phyloP scores from a whole-genome alignment of 1,140 invertebrate genomes.

The Camponotus vicinus region DNA sequence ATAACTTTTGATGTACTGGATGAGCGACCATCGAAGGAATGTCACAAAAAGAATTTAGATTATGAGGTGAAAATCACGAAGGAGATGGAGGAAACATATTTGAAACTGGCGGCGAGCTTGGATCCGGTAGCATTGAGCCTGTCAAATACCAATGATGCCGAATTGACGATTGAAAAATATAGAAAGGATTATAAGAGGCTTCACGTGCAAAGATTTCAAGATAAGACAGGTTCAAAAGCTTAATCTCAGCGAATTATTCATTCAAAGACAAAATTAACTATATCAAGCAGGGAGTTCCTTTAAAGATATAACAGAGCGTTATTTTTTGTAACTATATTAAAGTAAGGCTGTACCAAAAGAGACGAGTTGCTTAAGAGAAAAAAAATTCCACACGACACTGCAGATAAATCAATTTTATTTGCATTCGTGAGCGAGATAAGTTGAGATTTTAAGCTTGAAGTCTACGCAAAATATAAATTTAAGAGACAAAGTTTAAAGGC shows the following conservation, averaged over 20 bases:
- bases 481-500: neutral
- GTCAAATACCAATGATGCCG: conserved; percentile 67
- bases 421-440: conserved; percentile 15
- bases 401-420: conserved; percentile 62
- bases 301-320: conserved; percentile 77
- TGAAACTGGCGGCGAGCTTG: conserved; percentile 83
- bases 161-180: conserved; percentile 84
- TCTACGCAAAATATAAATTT: neutral
- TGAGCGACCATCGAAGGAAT: conserved; percentile 56
- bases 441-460: neutral
- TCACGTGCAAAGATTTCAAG: conserved; percentile 72
- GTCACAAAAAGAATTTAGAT: conserved; percentile 52
- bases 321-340: conserved; percentile 77
- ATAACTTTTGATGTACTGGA: conserved; percentile 80
- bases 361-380: conserved; percentile 63
- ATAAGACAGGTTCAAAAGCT: conserved; percentile 76
- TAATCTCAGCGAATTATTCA: conserved; percentile 72
- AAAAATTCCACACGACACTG: conserved; percentile 54
- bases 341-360: conserved; percentile 73
- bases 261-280: conserved; percentile 63
- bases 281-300: conserved; percentile 76
- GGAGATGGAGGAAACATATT: conserved; percentile 85
- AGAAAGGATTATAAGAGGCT: conserved; percentile 82
- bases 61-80: conserved; percentile 83
- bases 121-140: conserved; percentile 78